phyloP scores from a whole-genome alignment of 2,113 vertebrate species.

The Zingel zingel region DNA sequence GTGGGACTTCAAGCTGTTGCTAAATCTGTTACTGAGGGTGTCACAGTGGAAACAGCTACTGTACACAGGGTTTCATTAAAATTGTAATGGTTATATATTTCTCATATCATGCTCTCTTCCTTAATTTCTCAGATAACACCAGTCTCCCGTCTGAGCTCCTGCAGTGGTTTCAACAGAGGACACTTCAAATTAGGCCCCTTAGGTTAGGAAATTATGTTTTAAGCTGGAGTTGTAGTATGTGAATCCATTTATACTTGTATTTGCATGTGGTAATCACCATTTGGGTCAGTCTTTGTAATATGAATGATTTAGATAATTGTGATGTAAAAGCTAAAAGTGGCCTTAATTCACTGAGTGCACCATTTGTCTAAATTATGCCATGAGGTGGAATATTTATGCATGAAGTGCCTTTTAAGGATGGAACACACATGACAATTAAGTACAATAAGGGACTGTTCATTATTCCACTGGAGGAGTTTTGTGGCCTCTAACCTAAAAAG shows the following conservation, averaged over 20 bases:
- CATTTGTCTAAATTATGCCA: background rate
- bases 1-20: background rate
- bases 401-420: background rate
- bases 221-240: background rate
- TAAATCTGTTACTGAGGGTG: slow-evolving; percentile 4
- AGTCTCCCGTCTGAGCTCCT: background rate
- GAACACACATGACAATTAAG: background rate
- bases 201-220: background rate
- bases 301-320: background rate
- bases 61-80: slow-evolving; percentile 27
- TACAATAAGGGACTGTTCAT: no score
- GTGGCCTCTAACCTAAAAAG: no score
- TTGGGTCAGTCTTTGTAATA: background rate
- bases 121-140: slow-evolving; percentile 35
- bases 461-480: no score
- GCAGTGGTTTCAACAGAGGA: slow-evolving; percentile 15
- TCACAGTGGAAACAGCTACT: background rate
- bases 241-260: background rate
- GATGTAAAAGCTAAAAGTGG: background rate
- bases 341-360: background rate
- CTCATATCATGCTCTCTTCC: background rate
- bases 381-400: background rate
- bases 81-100: background rate
- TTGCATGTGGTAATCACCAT: background rate
- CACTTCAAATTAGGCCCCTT: slow-evolving; percentile 1